Base-by-base conservation (phyloP, 1,140 invertebrate genomes). In the Amyelois transitella region DNA sequence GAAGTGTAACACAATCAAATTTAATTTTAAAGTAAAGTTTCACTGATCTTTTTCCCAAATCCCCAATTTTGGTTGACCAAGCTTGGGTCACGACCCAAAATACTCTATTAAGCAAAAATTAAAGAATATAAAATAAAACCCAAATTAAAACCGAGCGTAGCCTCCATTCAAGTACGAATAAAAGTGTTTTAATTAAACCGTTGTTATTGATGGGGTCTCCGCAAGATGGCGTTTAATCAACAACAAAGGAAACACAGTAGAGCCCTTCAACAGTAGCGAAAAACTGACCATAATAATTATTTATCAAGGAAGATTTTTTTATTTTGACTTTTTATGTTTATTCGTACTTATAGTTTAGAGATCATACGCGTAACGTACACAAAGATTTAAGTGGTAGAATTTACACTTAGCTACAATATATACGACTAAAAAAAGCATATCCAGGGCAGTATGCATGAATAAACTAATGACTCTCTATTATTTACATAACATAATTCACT, bases 151-250 rank as follows among this genome's bases (percentile, higher is more conserved):
- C 72, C 57, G 60, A 72, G 77, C 67, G 74, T 77, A 68, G 75
- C 71, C 56, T 62, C 69, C 66, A 81, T 83, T 80, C 63, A 72
- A 69, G 69, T 69, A 76, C 60, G 66, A 76, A 80, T 84, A 85
- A 86, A 86, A 85, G 73, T 85, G 72, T 85, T 87, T 57, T 87
- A 81, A 87, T 85, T 84, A 87, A 85, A 85, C 73, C 75, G 78
- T 82, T 82, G 80, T 84, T 87, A 85, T 84, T 83, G 80, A 86
- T 86, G 81, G 76, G 77, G 75, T 71, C 72, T 64, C 81, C 81
- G 76, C 77, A 75, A 85, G 79, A 85, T 84, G 84, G 81, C 79
- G 76, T 75, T 87, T 83, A 81, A 87, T 87, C 81, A 85, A 79
- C 76, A 77, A 70, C 77, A 38, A 38, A 38, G 32, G 32, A 38